These are phyloP conservation scores for Rhodophaea formosa DNA, from an alignment of 2,888 invertebrate species.

Conservation along the genomic window DNA sequence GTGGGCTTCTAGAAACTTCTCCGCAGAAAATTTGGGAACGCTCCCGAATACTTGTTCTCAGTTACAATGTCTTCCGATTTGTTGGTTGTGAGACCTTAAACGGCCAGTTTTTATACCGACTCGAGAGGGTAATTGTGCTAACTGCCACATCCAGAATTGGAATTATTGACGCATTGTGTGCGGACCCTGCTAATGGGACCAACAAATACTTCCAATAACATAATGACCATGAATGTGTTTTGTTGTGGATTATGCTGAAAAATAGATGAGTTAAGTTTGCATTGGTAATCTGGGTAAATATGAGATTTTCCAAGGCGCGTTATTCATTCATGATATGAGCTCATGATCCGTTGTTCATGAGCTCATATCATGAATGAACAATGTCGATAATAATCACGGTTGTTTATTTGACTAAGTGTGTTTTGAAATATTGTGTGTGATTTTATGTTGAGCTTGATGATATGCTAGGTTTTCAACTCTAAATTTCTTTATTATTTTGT, in stretches of 20 bases:
- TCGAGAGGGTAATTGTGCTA: slow-evolving; percentile 55
- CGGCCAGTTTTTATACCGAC: slow-evolving; percentile 58
- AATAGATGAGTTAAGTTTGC: slow-evolving; percentile 45
- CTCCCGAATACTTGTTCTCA: slow-evolving; percentile 43
- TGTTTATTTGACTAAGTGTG: background rate
- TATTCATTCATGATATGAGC: slow-evolving; percentile 32
- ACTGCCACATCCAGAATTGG: slow-evolving; percentile 61
- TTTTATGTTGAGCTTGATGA: background rate
- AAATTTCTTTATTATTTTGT: no score
- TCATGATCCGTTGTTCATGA: no score
- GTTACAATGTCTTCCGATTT: slow-evolving; percentile 36
- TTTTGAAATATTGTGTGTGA: background rate
- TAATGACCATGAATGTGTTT: slow-evolving; percentile 69
- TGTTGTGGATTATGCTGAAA: slow-evolving; percentile 55
- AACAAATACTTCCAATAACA: slow-evolving; percentile 70
- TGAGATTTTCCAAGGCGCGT: slow-evolving; percentile 30
- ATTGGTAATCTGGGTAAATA: slow-evolving; percentile 34
- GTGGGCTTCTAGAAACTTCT: slow-evolving; percentile 54
- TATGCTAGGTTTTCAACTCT: no score
- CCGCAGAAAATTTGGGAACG: slow-evolving; percentile 40
- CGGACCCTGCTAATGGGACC: slow-evolving; percentile 46
- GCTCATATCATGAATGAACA: slow-evolving; percentile 32
- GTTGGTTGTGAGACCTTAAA: slow-evolving; percentile 34
- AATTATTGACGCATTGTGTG: slow-evolving; percentile 60
- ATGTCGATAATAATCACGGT: no score